Percentiles rank a stretch among this genome's conserved stretches.
phyloP scores from a whole-genome alignment of 2,113 vertebrate species.

The Cyprinodon variegatus region DNA sequence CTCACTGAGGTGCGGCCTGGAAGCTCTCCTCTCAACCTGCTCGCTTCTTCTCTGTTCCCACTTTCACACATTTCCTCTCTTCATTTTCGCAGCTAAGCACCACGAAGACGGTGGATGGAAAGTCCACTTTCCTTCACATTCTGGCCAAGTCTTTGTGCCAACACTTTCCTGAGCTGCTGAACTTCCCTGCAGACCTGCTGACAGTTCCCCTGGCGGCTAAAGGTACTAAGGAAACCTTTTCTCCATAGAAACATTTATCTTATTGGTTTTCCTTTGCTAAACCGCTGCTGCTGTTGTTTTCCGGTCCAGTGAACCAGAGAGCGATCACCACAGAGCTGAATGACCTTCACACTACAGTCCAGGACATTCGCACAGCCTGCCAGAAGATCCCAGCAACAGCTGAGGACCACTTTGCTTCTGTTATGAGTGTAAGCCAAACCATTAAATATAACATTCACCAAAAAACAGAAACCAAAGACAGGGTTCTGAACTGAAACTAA shows the following conservation, averaged over 20 bases:
- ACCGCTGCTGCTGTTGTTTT: neutral
- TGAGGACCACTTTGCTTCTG: slow-evolving; percentile 89
- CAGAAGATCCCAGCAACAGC: slow-evolving; percentile 85
- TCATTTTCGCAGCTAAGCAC: slow-evolving; percentile 87
- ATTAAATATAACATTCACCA: too few species aligned
- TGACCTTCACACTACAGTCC: slow-evolving; percentile 90
- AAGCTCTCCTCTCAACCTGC: accelerated
- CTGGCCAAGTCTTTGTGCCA: slow-evolving; percentile 98
- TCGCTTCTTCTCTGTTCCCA: too few species aligned
- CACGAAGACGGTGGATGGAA: slow-evolving; percentile 97
- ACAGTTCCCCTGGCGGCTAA: slow-evolving; percentile 95
- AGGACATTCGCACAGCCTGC: slow-evolving; percentile 91
- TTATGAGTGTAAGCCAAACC: slow-evolving; percentile 89
- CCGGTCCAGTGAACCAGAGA: slow-evolving; percentile 89
- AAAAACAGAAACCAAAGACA: too few species aligned
- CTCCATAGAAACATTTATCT: too few species aligned
- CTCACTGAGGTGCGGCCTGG: slow-evolving; percentile 87
- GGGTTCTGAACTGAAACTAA: too few species aligned
- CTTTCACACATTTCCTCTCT: neutral
- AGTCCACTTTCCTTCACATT: slow-evolving; percentile 97
- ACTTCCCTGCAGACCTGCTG: slow-evolving; percentile 92
- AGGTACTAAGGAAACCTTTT: slow-evolving; percentile 77
- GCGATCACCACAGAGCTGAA: slow-evolving; percentile 88
- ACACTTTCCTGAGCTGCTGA: slow-evolving; percentile 96
- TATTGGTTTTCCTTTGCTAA: too few species aligned